These are phyloP conservation scores for Coptodon rendalli DNA, from an alignment of 2,113 vertebrate genomes.

Conservation along the genomic window DNA sequence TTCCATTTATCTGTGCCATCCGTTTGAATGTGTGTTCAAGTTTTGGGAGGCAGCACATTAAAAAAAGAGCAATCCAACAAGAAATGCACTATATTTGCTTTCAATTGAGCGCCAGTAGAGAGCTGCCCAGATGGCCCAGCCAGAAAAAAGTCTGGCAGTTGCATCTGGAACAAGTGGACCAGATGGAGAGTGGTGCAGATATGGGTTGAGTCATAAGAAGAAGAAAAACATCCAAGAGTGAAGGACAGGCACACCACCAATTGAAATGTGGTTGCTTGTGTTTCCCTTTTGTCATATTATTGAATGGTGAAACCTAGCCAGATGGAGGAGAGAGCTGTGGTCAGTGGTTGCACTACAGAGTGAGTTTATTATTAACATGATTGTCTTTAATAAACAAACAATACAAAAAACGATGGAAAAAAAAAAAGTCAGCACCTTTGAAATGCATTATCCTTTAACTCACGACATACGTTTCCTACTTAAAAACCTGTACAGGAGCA, in stretches of 20 bases:
- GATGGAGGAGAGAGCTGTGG: background rate
- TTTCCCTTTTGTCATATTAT: background rate
- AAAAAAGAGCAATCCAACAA: slow-evolving; percentile 34
- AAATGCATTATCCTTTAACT: background rate
- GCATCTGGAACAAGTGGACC: slow-evolving; percentile 68
- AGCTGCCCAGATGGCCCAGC: slow-evolving; percentile 63
- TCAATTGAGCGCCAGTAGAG: slow-evolving; percentile 45
- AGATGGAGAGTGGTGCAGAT: slow-evolving; percentile 61
- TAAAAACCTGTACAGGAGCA: background rate
- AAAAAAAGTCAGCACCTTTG: background rate
- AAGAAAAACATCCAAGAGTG: slow-evolving; percentile 11
- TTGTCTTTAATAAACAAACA: background rate
- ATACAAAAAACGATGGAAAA: background rate
- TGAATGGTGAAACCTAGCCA: background rate
- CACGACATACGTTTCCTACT: background rate
- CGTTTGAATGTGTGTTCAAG: slow-evolving; percentile 47
- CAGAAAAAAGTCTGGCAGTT: slow-evolving; percentile 58
- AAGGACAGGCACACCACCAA: slow-evolving; percentile 13
- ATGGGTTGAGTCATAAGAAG: slow-evolving; percentile 46
- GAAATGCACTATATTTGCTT: slow-evolving; percentile 56
- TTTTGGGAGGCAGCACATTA: slow-evolving; percentile 10
- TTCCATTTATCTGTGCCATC: slow-evolving; percentile 48
- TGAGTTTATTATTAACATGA: background rate
- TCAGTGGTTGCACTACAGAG: background rate
- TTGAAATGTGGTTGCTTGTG: slow-evolving; percentile 3